These are phyloP conservation scores for Alaudala cheleensis DNA, from an alignment of 2,113 vertebrate species.

Conservation along the genomic window DNA sequence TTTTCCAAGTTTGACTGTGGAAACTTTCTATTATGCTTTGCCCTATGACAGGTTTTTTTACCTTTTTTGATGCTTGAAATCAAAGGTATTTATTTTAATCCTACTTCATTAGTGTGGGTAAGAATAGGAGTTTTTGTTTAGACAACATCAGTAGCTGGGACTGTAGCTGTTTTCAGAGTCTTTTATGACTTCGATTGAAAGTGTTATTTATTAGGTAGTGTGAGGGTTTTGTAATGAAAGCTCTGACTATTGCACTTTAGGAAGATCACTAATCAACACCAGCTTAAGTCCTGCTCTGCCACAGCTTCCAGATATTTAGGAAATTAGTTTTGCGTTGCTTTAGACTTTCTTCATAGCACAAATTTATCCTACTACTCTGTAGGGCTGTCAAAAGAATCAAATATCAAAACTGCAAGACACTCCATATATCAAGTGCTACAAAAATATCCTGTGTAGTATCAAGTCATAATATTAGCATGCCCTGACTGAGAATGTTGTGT, in stretches of 20 bases:
- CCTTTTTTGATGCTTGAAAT: background rate
- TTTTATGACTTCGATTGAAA: background rate
- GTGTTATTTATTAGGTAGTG: background rate
- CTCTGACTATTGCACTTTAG: background rate
- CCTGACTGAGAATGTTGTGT: constrained; percentile 2
- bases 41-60: background rate
- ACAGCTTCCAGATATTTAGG: background rate
- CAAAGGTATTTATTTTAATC: background rate
- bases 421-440: background rate
- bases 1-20: background rate
- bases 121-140: background rate
- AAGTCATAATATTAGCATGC: constrained; percentile 26
- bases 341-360: background rate
- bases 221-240: background rate
- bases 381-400: background rate
- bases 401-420: background rate
- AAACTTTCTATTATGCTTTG: background rate
- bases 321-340: background rate
- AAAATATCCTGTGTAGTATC: constrained; percentile 53
- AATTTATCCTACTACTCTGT: background rate
- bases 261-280: background rate
- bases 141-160: background rate
- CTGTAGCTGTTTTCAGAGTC: background rate
- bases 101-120: background rate
- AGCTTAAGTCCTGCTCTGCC: background rate